Evolutionary conservation across 2,113 vertebrate species (phyloP).

Genomic region (Datnioides undecimradiatus): DNA sequence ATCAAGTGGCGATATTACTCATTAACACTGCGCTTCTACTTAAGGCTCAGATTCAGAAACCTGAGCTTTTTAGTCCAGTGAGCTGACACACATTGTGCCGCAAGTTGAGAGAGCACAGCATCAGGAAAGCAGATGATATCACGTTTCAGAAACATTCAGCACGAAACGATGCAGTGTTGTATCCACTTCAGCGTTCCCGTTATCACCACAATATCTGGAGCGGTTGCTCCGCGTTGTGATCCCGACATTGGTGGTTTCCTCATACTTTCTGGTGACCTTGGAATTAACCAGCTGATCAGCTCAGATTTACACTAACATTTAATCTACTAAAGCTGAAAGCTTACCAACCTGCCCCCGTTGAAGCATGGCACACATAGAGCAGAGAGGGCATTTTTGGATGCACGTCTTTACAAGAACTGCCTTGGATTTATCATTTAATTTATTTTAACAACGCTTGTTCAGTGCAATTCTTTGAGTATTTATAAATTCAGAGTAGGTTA

Average conservation of each 20-base stretch:
- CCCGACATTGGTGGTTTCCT: conserved; percentile 4
- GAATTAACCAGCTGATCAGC: conserved; percentile 50
- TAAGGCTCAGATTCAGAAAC: conserved; percentile 12
- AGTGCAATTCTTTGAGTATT: not conserved
- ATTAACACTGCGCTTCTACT: not conserved
- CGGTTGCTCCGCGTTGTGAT: conserved; percentile 5
- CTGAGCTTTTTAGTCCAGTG: not conserved
- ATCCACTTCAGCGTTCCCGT: conserved; percentile 13
- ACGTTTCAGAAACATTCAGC: not conserved
- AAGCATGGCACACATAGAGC: not conserved
- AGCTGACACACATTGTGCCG: not conserved
- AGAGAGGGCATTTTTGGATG: conserved; percentile 8
- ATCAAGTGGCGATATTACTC: not conserved
- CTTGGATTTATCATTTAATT: not conserved
- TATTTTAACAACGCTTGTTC: not conserved
- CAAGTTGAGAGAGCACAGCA: not conserved
- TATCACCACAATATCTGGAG: not conserved
- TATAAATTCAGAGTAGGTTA: not conserved
- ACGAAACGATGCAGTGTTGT: not conserved
- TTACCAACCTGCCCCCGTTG: conserved; percentile 3
- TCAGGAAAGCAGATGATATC: not conserved
- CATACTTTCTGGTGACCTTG: conserved; percentile 43
- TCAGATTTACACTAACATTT: conserved; percentile 50
- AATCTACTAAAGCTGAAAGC: conserved; percentile 49
- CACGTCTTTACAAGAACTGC: not conserved